Conservation (phyloP, 2,888 invertebrate genomes). For the Biston betularia region DNA sequence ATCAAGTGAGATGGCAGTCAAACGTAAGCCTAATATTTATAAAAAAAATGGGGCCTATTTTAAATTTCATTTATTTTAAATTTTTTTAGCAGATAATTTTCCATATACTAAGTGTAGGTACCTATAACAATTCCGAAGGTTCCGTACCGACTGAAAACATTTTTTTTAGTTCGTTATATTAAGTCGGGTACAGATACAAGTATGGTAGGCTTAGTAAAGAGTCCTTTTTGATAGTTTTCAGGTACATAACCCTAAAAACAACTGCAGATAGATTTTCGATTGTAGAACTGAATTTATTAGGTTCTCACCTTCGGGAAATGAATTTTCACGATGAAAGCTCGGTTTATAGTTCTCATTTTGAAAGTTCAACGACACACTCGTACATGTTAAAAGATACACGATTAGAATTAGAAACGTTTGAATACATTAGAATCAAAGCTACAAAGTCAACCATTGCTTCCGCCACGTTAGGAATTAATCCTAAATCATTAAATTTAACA, state of each 20-base stretch:
- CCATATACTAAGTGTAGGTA: no score
- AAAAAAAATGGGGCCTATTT: no score
- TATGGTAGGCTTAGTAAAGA: no score
- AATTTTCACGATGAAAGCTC: slow-evolving; percentile 4
- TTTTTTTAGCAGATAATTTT: no score
- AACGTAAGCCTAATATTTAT: no score
- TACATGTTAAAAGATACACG: not conserved
- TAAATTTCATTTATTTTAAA: no score
- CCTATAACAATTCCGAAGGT: no score
- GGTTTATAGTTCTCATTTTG: not conserved
- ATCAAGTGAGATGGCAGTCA: no score
- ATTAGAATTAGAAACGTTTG: not conserved
- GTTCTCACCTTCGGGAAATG: slow-evolving; percentile 4
- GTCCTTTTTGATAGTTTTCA: not conserved
- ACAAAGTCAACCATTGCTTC: slow-evolving; percentile 6
- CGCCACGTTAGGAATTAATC: not conserved
- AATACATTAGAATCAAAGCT: not conserved
- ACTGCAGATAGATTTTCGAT: slow-evolving; percentile 1
- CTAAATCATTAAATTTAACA: slow-evolving; percentile 15
- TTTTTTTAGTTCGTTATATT: no score
- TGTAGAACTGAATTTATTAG: slow-evolving; percentile 11
- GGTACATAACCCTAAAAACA: not conserved
- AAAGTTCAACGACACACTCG: not conserved
- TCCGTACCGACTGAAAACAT: no score
- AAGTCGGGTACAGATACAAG: no score